Evolutionary conservation across 1,140 invertebrate species (phyloP), one percentile per base, ranked within the genome.

Genomic region (Drosophila takahashii): DNA sequence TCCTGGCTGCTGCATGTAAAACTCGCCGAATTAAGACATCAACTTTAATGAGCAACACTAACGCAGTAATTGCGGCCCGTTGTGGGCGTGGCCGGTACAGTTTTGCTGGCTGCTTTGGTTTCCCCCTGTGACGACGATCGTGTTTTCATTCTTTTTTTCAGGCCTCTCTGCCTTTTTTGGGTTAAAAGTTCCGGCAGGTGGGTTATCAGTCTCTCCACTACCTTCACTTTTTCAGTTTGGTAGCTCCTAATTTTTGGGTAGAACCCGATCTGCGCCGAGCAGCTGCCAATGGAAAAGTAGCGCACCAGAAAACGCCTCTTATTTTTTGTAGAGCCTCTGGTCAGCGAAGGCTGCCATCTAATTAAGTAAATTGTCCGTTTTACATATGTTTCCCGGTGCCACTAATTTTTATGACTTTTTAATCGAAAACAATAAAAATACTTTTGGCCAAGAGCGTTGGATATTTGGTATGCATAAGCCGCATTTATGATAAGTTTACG

Each of bases 291-390:
- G 37, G 34, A 71, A 87, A 87, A 89, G 83, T 87, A 87, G 84
- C 79, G 66, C 83, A 89, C 84, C 81, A 74, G 47, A 74, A 47
- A 77, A 89, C 84, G 84, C 84, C 83, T 87, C 72, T 69, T 85
- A 51, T 51, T 65, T 67, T 44, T 67, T 9, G 51, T 13, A 22
- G 3, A 22, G 22, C 22, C n/a, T 65, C 54, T 47, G 59, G 56
- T 44, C 47, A 42, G 15, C 34, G 34, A 44, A 45, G 26, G 70
- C 69, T 70, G 71, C 78, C 84, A 70, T 83, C 84, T 87, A 87
- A 87, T 87, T 87, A 87, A 89, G 66, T 87, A 83, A 87, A 87
- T 87, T 87, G 83, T 83, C 62, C 84, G 71, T 89, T 87, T 87
- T 89, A 87, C 83, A 87, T 89, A 87, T 83, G 84, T 79, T 74